These are phyloP conservation scores for Planococcus citri DNA, from an alignment of 1,140 invertebrate species.

Conservation along the genomic window DNA sequence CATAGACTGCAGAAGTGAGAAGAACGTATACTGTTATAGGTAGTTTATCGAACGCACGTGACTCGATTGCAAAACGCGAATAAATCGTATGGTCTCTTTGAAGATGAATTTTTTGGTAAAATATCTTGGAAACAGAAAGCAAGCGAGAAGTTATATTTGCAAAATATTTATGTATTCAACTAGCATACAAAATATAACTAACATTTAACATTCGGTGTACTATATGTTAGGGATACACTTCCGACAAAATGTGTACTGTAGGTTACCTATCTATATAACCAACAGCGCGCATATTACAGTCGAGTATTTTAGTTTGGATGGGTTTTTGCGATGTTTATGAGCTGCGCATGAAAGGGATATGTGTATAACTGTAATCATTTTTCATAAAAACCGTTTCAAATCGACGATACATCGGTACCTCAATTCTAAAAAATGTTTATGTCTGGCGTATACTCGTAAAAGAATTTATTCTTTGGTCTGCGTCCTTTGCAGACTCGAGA, in stretches of 20 bases:
- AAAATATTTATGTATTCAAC: constrained; percentile 4
- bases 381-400: too few species aligned
- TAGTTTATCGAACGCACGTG: not conserved
- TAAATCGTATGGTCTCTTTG: not conserved
- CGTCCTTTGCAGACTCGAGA: too few species aligned
- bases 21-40: too few species aligned
- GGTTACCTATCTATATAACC: too few species aligned
- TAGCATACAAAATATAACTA: not conserved
- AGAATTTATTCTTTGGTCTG: too few species aligned
- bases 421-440: too few species aligned
- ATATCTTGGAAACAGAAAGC: not conserved
- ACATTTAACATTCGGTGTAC: too few species aligned
- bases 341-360: not conserved
- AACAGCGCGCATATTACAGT: not conserved
- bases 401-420: too few species aligned
- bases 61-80: not conserved
- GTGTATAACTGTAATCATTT: too few species aligned
- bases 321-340: not conserved
- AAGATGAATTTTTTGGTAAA: not conserved
- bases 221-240: not conserved
- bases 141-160: not conserved
- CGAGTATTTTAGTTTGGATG: not conserved
- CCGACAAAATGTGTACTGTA: not conserved
- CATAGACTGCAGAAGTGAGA: too few species aligned
- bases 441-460: too few species aligned